Base-by-base conservation (phyloP, 2,888 invertebrate species). In the Thereva unica region DNA sequence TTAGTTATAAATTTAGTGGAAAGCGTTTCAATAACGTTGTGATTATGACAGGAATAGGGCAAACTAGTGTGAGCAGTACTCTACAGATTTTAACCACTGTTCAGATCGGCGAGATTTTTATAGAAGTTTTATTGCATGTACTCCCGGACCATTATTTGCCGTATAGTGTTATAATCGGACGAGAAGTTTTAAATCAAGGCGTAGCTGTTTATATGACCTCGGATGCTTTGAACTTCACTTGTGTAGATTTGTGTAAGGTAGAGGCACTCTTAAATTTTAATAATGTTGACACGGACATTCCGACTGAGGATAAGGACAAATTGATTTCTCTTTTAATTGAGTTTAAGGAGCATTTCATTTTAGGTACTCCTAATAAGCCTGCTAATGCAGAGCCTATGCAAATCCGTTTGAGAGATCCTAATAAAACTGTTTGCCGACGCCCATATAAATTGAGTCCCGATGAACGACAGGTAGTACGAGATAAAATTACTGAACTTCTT, bases 371-470 rank as follows among this genome's bases (percentile, higher is more conserved):
- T 1, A 37, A 5, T 35, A 34, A 37, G 1, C 9, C n/a, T 35
- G 37, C 37, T 1, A 53, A 6, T 37, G 53, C 5, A 8, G 35
- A 53, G n/a, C 53, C n/a, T 7, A 23, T 23, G 23, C 3, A 7
- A n/a, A 53, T 53, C 3, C 53, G 53, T 35, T 53, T 53, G 5
- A 53, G 2, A 3, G 53, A 53, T 37, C 53, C 53, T 35, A 37
- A 9, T 53, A 7, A 9, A 35, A 53, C 37, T 6, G 53, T 53
- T 9, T 9, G n/a, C 2, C 37, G 53, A 35, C 34, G 53, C 1
- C 75, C 75, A 1, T 76, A 76, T 54, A 64, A 75, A 35, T 44
- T 75, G 40, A 72, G 75, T 8, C 45, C 71, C 9, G 7, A 66
- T 4, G 74, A 45, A 8, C 5, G 10, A 37, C 23, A 45, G 6